A percentile compares a stretch with the other conserved stretches of the same genome.
phyloP scores from a whole-genome alignment of 2,888 invertebrate genomes.

The Xestia rhomboidea region DNA sequence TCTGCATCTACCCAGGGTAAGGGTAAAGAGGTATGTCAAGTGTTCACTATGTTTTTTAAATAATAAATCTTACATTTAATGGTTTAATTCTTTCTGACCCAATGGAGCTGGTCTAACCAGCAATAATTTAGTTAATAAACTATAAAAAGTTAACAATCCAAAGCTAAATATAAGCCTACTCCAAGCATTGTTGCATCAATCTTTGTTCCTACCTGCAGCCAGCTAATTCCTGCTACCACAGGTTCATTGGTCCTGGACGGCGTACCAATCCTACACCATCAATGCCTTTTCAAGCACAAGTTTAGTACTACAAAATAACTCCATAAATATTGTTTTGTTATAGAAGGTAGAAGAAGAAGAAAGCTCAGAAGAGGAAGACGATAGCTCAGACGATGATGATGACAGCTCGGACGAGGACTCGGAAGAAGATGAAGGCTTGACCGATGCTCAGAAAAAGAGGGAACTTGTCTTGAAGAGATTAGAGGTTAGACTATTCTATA shows the following conservation, averaged over 20 bases:
- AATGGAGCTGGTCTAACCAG: background rate
- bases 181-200: background rate
- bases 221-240: background rate
- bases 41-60: background rate
- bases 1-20: slow-evolving; percentile 69
- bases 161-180: background rate
- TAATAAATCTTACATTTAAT: background rate
- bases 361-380: slow-evolving; percentile 81
- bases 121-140: background rate
- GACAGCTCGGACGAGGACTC: slow-evolving; percentile 91
- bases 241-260: background rate
- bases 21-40: slow-evolving; percentile 60
- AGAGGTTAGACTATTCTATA: slow-evolving; percentile 82
- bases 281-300: background rate
- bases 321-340: background rate
- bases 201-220: background rate
- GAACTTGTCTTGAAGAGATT: slow-evolving; percentile 94
- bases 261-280: background rate
- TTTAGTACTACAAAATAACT: background rate
- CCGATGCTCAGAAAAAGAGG: slow-evolving; percentile 94
- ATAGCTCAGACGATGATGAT: slow-evolving; percentile 86
- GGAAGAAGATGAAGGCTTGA: slow-evolving; percentile 92
- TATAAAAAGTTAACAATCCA: background rate
- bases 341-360: slow-evolving; percentile 88
- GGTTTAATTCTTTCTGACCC: background rate